Conservation (phyloP, 2,113 vertebrate species). For the Daboia siamensis region DNA sequence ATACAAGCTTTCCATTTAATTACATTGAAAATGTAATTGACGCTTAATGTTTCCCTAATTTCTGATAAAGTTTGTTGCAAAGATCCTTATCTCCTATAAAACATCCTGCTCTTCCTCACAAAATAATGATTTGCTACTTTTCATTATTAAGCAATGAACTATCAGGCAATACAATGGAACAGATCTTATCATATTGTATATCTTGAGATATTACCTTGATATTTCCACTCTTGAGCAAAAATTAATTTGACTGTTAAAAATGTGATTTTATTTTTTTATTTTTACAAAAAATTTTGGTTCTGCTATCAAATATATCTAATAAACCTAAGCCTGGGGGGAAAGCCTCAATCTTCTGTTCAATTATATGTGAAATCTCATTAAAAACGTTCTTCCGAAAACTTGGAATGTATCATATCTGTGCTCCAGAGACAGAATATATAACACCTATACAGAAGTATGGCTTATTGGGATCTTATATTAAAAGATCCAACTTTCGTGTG, state of each 20-base stretch:
- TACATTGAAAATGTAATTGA: too few relatives aligned
- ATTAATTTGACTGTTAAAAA: neutral
- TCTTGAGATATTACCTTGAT: neutral
- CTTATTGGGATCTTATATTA: neutral
- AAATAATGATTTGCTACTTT: neutral
- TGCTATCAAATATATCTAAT: neutral
- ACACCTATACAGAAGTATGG: neutral
- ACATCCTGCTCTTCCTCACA: neutral
- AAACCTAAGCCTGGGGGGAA: neutral
- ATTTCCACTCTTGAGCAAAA: neutral
- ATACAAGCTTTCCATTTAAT: too few relatives aligned
- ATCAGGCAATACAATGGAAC: neutral
- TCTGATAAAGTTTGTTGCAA: too few relatives aligned
- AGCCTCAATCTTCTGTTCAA: neutral
- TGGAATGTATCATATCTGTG: neutral
- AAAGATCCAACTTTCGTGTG: too few relatives aligned
- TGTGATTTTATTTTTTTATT: neutral
- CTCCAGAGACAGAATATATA: neutral
- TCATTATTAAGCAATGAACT: neutral
- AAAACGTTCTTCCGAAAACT: neutral
- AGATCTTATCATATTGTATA: neutral
- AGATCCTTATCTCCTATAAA: neutral
- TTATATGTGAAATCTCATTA: neutral
- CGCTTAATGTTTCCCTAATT: too few relatives aligned
- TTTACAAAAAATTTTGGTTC: too few relatives aligned